Base-by-base conservation (phyloP, 2,113 vertebrate species). In the Herpetotheres cachinnans region DNA sequence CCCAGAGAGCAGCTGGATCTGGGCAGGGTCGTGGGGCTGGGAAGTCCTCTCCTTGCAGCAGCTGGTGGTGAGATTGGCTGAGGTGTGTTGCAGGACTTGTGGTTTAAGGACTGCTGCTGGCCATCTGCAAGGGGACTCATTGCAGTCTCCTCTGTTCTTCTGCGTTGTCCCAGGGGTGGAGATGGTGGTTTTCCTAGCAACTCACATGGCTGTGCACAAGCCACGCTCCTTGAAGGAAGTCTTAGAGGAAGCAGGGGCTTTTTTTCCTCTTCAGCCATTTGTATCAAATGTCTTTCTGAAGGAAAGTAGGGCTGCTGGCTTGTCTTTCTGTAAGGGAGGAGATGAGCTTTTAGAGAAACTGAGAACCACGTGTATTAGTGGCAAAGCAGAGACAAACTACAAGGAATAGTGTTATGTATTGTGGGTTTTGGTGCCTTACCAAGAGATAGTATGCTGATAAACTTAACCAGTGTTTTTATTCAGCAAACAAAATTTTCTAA, bases 241-340 rank as follows among this genome's bases (percentile, higher is more conserved):
- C n/a, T 47, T 7, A 2, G 46, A 89, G 55, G 46, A 92, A 84
- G 47, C 1, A 0, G 10, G 29, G 21, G 36, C 27, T 24, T 79
- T 54, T 63, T 52, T 82, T 13, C 12, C 11, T 55, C 62, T 63
- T 67, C 1, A 2, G 38, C 59, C 2, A 1, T 30, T 94, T 72
- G 44, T 76, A 88, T 94, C 40, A 54, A 85, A 65, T 80, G 17
- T 27, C 73, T 14, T 82, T 89, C 62, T 77, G 58, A 71, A 69
- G 70, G 69, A 59, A 89, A 85, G 77, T 47, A 85, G 93, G 30
- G 46, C 65, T 91, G 24, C 47, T 84, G 44, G 54, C 49, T 93
- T 77, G 44, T 12, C 42, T 94, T 95, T 96, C 88, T 92, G n/a
- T 82, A 67, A 81, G 82, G 55, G 46, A 83, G 65, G 44, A 77